Conservation (phyloP, 2,888 invertebrate species). For the Choristoneura rosaceana region DNA sequence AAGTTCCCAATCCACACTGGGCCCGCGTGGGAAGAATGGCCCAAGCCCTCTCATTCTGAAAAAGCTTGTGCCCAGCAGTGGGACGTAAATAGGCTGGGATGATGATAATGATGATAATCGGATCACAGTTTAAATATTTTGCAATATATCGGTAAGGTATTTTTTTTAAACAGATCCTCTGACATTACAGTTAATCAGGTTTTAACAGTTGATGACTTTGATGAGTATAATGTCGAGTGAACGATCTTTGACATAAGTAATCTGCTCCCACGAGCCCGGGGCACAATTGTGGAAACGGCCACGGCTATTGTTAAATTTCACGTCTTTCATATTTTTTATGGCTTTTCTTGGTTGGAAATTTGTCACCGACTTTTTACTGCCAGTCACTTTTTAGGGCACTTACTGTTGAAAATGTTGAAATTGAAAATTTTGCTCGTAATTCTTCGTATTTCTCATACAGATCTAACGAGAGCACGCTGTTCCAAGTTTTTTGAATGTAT, state of each 20-base stretch:
- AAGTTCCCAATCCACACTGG: no score
- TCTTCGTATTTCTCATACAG: not conserved
- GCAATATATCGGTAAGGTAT: no score
- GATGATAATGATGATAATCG: no score
- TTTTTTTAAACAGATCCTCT: no score
- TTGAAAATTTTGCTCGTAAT: conserved; percentile 4
- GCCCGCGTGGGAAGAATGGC: no score
- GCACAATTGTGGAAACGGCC: conserved; percentile 24
- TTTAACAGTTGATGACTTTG: not conserved
- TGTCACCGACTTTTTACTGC: conserved; percentile 37
- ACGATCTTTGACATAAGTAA: conserved; percentile 11
- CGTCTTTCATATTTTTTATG: conserved; percentile 36
- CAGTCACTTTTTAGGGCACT: conserved; percentile 29
- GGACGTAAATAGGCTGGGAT: no score
- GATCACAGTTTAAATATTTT: no score
- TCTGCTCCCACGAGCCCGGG: conserved; percentile 16
- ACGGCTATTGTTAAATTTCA: conserved; percentile 26
- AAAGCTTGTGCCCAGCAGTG: no score
- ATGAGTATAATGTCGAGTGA: not conserved
- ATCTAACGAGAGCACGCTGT: not conserved
- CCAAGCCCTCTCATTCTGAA: no score
- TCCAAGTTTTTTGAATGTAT: no score
- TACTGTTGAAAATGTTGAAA: conserved; percentile 22
- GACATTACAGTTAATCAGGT: no score
- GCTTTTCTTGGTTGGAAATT: conserved; percentile 25